These are phyloP conservation scores for Scelioninae gen. 2 DNA, from an alignment of 2,888 invertebrate genomes.

Conservation along the genomic window DNA sequence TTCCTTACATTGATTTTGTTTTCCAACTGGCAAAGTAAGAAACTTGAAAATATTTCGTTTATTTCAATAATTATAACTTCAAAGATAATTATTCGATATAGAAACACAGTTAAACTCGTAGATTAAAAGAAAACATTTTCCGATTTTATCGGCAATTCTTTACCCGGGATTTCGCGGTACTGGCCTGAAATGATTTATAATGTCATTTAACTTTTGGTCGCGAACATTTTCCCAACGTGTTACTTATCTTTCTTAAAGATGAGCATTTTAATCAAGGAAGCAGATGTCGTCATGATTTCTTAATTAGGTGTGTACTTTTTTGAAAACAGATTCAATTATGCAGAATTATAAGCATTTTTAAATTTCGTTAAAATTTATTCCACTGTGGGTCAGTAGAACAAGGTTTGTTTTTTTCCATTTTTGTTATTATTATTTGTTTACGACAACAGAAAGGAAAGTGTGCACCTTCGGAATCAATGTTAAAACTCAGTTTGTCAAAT, in stretches of 20 bases:
- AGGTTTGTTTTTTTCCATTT: too few species aligned
- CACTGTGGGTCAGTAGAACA: too few species aligned
- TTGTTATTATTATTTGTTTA: too few species aligned
- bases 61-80: slow-evolving; percentile 4
- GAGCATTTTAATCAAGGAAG: slow-evolving; percentile 36
- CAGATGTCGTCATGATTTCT: slow-evolving; percentile 31
- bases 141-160: slow-evolving; percentile 24
- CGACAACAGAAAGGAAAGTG: too few species aligned
- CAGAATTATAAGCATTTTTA: too few species aligned
- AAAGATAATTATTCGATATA: neutral
- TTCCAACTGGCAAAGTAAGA: slow-evolving; percentile 5
- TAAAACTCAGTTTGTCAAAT: slow-evolving; percentile 10
- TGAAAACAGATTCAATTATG: too few species aligned
- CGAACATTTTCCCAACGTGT: slow-evolving; percentile 29
- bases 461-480: neutral
- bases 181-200: slow-evolving; percentile 35
- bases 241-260: slow-evolving; percentile 35
- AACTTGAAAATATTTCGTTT: slow-evolving; percentile 1
- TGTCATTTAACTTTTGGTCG: slow-evolving; percentile 45
- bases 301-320: slow-evolving; percentile 35
- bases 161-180: neutral
- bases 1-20: neutral
- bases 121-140: slow-evolving; percentile 28
- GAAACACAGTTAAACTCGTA: neutral
- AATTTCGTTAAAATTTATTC: too few species aligned